These are phyloP conservation scores for Galbula dea DNA, from an alignment of 2,113 vertebrate genomes.

Conservation along the genomic window DNA sequence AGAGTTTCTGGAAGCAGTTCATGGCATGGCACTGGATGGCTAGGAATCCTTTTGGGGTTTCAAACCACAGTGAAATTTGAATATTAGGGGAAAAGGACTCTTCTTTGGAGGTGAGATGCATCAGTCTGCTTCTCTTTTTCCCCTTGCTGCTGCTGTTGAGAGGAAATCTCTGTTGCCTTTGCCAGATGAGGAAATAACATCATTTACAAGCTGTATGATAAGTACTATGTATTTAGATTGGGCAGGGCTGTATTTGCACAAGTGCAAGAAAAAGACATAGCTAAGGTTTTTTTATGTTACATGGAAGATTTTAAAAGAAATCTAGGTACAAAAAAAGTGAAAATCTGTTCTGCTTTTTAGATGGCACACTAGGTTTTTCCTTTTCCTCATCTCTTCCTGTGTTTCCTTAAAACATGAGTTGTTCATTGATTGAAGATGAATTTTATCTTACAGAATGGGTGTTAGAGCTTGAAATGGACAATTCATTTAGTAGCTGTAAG, in stretches of 20 bases:
- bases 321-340: background rate
- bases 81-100: background rate
- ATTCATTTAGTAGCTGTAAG: background rate
- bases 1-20: background rate
- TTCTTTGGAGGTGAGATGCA: background rate
- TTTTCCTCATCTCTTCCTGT: background rate
- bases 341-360: background rate
- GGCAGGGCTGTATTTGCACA: background rate
- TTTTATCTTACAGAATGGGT: background rate
- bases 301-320: background rate
- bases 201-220: background rate
- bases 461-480: background rate
- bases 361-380: background rate
- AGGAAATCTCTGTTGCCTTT: background rate
- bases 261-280: background rate
- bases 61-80: background rate
- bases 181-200: background rate
- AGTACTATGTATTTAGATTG: background rate
- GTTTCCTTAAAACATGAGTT: background rate
- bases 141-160: background rate
- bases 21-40: fast-evolving
- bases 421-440: background rate
- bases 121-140: background rate
- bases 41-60: background rate
- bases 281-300: background rate